A percentile compares a stretch with the other conserved stretches of the same genome.
Conservation (phyloP, 2,113 vertebrate genomes). For the Pipa parva region DNA sequence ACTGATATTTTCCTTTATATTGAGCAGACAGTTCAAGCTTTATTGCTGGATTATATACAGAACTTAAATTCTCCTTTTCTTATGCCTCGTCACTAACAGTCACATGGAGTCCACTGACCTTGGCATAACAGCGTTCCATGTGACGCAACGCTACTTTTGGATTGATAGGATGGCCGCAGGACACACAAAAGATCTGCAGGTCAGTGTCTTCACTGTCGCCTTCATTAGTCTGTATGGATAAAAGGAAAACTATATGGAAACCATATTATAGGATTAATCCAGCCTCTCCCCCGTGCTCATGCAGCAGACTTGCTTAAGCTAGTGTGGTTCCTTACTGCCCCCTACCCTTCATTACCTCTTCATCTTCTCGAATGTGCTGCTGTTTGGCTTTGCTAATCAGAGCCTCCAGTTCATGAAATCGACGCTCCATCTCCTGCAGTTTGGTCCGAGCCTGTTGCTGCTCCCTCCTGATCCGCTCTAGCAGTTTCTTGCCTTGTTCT, state of each 20-base stretch:
- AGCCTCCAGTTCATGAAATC: constrained; percentile 89
- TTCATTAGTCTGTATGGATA: constrained; percentile 71
- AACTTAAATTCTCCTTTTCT: no score
- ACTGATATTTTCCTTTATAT: no score
- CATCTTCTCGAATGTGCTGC: constrained; percentile 85
- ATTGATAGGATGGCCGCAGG: constrained; percentile 87
- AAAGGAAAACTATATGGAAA: neutral
- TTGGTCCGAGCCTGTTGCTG: constrained; percentile 86
- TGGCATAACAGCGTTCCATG: constrained; percentile 92
- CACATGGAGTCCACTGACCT: constrained; percentile 73
- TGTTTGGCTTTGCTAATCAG: constrained; percentile 92
- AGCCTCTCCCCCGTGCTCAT: neutral
- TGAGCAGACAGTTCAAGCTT: no score
- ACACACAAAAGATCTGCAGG: constrained; percentile 90
- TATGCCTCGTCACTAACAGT: no score
- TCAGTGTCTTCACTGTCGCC: constrained; percentile 86
- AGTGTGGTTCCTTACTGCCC: neutral
- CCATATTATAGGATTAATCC: neutral
- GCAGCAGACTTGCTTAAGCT: neutral
- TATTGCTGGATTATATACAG: no score
- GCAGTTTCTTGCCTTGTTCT: constrained; percentile 88
- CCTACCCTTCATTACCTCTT: constrained; percentile 68
- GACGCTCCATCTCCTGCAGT: constrained; percentile 89
- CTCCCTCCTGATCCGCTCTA: constrained; percentile 86
- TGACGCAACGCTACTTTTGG: constrained; percentile 86